A percentile compares a stretch with the other conserved stretches of the same genome.
phyloP scores from a whole-genome alignment of 1,140 invertebrate species.

The Eciton burchellii region DNA sequence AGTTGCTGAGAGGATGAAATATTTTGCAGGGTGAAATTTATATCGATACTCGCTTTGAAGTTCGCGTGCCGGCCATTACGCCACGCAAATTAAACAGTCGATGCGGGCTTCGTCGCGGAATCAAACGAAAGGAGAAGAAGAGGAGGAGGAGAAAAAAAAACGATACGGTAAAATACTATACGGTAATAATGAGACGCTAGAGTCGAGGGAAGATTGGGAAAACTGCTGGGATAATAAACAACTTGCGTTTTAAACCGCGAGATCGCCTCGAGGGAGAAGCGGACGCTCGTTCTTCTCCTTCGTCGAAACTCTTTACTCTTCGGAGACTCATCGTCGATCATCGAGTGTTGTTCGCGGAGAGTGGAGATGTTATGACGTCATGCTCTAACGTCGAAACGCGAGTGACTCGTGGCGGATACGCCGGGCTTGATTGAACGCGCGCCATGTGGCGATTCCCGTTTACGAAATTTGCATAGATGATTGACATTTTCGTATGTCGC shows the following conservation, averaged over 20 bases:
- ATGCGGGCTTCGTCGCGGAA: slow-evolving; percentile 2
- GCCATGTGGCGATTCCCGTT: slow-evolving; percentile 22
- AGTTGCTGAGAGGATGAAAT: slow-evolving; percentile 42
- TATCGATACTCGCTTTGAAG: slow-evolving; percentile 19
- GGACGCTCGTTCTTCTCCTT: no score
- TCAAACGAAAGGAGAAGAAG: slow-evolving; percentile 2
- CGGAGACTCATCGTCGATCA: no score
- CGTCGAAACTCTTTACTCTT: no score
- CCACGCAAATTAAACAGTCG: slow-evolving; percentile 42
- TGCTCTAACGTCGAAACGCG: neutral
- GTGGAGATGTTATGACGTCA: neutral
- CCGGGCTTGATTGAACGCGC: slow-evolving; percentile 11
- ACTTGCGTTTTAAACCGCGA: no score
- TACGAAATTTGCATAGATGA: slow-evolving; percentile 64
- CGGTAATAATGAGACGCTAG: neutral
- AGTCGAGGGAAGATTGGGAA: no score
- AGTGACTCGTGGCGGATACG: slow-evolving; percentile 19
- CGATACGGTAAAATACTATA: slow-evolving; percentile 13
- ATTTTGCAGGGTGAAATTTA: slow-evolving; percentile 53
- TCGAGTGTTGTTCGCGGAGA: no score
- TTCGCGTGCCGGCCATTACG: slow-evolving; percentile 15
- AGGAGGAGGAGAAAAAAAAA: no score
- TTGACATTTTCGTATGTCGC: slow-evolving; percentile 69
- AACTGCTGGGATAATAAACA: no score
- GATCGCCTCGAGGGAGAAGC: no score